phyloP scores from a whole-genome alignment of 2,113 vertebrate species.

The Phalacrocorax brasilianus region DNA sequence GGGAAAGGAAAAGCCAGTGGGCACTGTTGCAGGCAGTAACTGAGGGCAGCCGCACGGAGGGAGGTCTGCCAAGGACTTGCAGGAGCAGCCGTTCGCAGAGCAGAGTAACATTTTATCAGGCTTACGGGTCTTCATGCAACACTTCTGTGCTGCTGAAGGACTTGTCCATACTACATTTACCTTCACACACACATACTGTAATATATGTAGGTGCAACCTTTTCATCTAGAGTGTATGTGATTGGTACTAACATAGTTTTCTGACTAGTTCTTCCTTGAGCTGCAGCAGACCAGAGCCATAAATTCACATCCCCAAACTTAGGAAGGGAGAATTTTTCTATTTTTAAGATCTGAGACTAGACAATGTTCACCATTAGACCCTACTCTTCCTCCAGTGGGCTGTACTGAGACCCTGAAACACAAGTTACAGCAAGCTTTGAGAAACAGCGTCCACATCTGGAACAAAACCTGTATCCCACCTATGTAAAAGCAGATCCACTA shows the following conservation, averaged over 20 bases:
- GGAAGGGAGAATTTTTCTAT: background rate
- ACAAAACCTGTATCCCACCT: background rate
- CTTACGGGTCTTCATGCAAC: background rate
- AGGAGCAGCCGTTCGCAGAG: background rate
- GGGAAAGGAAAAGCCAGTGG: background rate
- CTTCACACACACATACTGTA: background rate
- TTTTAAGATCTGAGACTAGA: background rate
- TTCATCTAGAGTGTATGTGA: background rate
- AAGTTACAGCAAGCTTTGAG: background rate
- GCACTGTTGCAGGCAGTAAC: fast-evolving
- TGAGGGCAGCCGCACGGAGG: background rate
- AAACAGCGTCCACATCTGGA: background rate
- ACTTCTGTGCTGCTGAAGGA: background rate
- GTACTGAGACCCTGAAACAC: no score
- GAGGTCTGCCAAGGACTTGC: background rate
- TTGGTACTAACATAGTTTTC: background rate
- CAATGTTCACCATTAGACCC: background rate
- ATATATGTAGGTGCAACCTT: background rate
- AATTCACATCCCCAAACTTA: background rate
- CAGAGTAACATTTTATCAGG: background rate
- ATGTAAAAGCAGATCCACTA: background rate
- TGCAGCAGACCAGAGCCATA: background rate
- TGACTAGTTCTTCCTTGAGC: background rate
- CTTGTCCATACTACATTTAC: background rate
- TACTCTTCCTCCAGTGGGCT: background rate